A percentile compares a stretch with the other conserved stretches of the same genome.
phyloP scores from a whole-genome alignment of 2,797 vertebrate species.

The Bucorvus abyssinicus region DNA sequence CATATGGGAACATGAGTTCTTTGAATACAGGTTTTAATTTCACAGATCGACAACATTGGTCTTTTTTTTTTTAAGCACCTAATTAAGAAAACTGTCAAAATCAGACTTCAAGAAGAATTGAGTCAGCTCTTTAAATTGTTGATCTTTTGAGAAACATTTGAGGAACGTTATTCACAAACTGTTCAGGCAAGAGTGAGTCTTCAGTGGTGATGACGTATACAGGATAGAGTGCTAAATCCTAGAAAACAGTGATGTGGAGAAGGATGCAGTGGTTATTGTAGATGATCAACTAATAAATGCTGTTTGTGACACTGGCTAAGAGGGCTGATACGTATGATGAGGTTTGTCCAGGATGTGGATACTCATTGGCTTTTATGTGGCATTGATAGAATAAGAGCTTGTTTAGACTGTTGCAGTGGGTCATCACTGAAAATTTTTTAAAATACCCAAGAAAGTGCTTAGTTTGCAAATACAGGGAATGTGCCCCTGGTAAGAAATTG shows the following conservation, averaged over 20 bases:
- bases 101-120: background rate
- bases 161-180: background rate
- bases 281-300: background rate
- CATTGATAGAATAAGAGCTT: background rate
- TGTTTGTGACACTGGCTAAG: background rate
- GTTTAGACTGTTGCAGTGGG: background rate
- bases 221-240: background rate
- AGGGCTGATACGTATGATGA: background rate
- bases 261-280: background rate
- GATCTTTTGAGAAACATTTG: background rate
- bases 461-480: background rate
- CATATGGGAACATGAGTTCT: background rate
- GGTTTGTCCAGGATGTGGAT: background rate
- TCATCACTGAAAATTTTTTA: background rate
- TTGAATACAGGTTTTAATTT: background rate
- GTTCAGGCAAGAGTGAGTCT: background rate
- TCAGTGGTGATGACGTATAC: background rate
- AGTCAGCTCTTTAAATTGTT: background rate
- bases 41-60: background rate
- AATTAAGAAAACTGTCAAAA: background rate
- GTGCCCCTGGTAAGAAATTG: background rate
- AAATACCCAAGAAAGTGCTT: background rate
- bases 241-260: background rate
- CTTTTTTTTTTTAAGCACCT: background rate
- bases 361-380: background rate